These are phyloP conservation scores for Lepeophtheirus salmonis DNA, from an alignment of 1,140 invertebrate species.

Conservation along the genomic window DNA sequence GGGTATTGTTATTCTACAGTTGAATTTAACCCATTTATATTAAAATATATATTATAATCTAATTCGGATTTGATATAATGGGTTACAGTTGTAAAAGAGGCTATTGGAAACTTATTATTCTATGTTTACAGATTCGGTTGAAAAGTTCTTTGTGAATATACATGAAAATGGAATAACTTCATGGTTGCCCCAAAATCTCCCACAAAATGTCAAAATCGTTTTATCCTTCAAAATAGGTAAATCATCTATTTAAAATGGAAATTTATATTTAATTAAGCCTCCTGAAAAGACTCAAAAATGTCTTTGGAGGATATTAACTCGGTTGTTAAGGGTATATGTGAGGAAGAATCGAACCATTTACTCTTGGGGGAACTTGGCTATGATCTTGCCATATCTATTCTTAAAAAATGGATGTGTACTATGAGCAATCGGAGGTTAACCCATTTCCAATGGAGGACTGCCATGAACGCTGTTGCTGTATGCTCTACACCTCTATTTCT, in stretches of 20 bases:
- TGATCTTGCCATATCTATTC: background rate
- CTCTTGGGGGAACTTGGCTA: background rate
- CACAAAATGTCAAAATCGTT: conserved; percentile 8
- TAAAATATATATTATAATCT: no score
- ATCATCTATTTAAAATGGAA: no score
- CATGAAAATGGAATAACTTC: conserved; percentile 13
- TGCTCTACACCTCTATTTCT: conserved; percentile 8
- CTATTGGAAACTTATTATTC: background rate
- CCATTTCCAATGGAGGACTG: conserved; percentile 9
- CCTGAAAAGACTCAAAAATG: background rate
- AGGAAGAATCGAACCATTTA: background rate
- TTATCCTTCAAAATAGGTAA: conserved; percentile 1
- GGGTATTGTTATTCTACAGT: no score
- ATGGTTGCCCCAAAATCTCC: conserved; percentile 4
- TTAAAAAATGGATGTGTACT: background rate
- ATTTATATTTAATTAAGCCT: background rate
- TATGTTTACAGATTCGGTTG: conserved; percentile 8
- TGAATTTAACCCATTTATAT: no score
- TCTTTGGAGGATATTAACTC: background rate
- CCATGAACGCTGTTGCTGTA: conserved; percentile 6
- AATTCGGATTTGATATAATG: no score
- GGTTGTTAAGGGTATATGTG: background rate
- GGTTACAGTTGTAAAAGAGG: no score
- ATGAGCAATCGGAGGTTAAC: background rate
- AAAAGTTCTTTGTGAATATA: conserved; percentile 11